Evolutionary conservation across 2,797 vertebrate genomes (phyloP), one percentile per base, ranked within the genome.

Genomic region (Eleutherodactylus coqui): DNA sequence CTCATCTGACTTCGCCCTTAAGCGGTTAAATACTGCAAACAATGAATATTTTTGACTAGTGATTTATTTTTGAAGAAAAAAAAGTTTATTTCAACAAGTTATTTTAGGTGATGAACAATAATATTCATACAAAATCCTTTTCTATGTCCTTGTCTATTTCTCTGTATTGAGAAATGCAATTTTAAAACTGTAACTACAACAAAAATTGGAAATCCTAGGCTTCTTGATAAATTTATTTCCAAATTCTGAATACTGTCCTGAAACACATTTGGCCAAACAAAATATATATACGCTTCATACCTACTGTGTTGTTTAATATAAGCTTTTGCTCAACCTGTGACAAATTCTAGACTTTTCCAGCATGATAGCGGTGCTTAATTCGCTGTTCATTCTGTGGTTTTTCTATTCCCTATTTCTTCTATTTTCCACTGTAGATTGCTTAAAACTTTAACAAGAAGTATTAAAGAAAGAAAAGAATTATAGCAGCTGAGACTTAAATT

Each of bases 381-480:
- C 9, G 27, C 21, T 58, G 73, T 83, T 83, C 16, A 34, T 47
- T 62, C 72, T 32, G 21, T 21, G 43, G 34, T 55, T 1, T 58
- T 38, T 53, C 45, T 45, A 51, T 36, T 13, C 6, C 14, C 14
- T 19, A 51, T 70, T 64, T 47, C 16, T 81, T 53, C 60, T 21
- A 51, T 75, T 77, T n/a, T 67, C 8, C 16, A 60, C 70, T 45
- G 60, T 62, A 76, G 10, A 27, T 58, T 83, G 29, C 38, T 64
- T 58, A 75, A 75, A 75, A 76, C 55, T 62, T n/a, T 76, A 62
- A 62, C 60, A 76, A 69, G 7, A 27, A 64, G 49, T 67, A 64
- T 84, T 82, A 84, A 67, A 84, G 27, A 4, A 58, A 55, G 75
- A 53, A 34, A 45, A 70, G 75, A 79, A 79, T 79, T 72, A 60